Conservation (phyloP, 2,113 vertebrate species). For the Gymnogyps californianus region DNA sequence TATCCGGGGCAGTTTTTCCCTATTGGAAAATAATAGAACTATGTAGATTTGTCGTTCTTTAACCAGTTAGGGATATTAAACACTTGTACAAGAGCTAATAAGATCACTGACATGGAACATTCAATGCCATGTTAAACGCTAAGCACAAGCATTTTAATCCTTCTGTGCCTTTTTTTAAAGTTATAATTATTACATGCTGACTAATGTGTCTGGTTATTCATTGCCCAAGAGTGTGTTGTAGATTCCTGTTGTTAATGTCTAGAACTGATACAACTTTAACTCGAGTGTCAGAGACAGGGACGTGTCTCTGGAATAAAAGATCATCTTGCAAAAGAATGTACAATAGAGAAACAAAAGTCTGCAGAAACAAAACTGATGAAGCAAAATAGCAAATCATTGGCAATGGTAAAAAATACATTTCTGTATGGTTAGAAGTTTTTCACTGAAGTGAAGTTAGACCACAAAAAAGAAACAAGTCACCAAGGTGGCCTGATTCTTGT, state of each 20-base stretch:
- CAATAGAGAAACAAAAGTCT: not conserved
- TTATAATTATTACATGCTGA: not conserved
- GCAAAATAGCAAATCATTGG: not conserved
- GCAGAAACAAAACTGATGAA: not conserved
- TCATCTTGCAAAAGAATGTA: not conserved
- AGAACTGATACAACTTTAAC: not conserved
- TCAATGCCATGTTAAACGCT: not conserved
- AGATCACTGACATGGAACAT: not conserved
- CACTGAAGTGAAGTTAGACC: not conserved
- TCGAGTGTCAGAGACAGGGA: not conserved
- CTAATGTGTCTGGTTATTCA: not conserved
- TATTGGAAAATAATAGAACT: not conserved
- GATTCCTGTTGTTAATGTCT: not conserved
- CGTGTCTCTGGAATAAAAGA: not conserved
- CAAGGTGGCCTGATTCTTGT: not conserved
- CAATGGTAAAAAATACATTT: not conserved
- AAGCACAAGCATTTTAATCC: not conserved
- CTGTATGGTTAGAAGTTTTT: not conserved
- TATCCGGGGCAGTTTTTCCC: not conserved
- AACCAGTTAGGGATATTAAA: not conserved
- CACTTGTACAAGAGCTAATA: not conserved
- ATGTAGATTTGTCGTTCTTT: not conserved
- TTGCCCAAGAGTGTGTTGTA: not conserved
- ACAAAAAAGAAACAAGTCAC: not conserved
- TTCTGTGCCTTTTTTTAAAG: not conserved